Evolutionary conservation across 2,888 invertebrate species (phyloP).

Genomic region (Lissonota sp.): DNA sequence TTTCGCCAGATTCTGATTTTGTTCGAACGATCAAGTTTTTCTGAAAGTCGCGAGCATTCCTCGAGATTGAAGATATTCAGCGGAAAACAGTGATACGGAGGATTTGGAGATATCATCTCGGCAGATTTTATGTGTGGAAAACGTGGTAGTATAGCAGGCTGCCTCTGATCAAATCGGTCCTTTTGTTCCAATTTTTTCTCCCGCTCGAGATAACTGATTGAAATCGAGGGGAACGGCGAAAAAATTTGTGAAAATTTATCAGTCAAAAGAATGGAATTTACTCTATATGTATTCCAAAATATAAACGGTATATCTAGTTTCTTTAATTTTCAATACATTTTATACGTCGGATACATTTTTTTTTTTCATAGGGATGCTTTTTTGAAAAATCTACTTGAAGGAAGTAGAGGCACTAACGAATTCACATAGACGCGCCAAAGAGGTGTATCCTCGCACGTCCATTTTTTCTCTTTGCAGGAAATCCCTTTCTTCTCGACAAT

Average conservation of each 20-base stretch:
- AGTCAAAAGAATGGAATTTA: too few relatives aligned
- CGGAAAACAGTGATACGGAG: slow-evolving; percentile 67
- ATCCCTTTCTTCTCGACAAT: slow-evolving; percentile 29
- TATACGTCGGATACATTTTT: too few relatives aligned
- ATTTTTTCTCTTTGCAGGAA: slow-evolving; percentile 50
- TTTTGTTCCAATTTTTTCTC: slow-evolving; percentile 63
- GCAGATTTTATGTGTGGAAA: slow-evolving; percentile 69
- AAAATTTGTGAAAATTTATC: too few relatives aligned
- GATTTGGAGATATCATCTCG: slow-evolving; percentile 61
- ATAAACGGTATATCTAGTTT: too few relatives aligned
- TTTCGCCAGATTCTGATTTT: slow-evolving; percentile 75
- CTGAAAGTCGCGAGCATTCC: slow-evolving; percentile 63
- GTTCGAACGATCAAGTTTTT: slow-evolving; percentile 66
- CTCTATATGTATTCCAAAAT: too few relatives aligned
- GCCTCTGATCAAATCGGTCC: slow-evolving; percentile 70
- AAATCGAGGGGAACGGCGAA: too few relatives aligned
- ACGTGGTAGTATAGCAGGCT: slow-evolving; percentile 60
- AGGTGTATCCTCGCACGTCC: slow-evolving; percentile 66
- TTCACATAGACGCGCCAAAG: slow-evolving; percentile 73
- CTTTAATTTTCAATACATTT: too few relatives aligned
- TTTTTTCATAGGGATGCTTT: too few relatives aligned
- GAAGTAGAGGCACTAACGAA: slow-evolving; percentile 65
- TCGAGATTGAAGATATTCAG: slow-evolving; percentile 70
- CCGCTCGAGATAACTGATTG: slow-evolving; percentile 69
- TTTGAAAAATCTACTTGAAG: too few relatives aligned